Percentiles rank a stretch among this genome's conserved stretches.
Conservation (phyloP, 2,113 vertebrate species). For the Piprites chloris region DNA sequence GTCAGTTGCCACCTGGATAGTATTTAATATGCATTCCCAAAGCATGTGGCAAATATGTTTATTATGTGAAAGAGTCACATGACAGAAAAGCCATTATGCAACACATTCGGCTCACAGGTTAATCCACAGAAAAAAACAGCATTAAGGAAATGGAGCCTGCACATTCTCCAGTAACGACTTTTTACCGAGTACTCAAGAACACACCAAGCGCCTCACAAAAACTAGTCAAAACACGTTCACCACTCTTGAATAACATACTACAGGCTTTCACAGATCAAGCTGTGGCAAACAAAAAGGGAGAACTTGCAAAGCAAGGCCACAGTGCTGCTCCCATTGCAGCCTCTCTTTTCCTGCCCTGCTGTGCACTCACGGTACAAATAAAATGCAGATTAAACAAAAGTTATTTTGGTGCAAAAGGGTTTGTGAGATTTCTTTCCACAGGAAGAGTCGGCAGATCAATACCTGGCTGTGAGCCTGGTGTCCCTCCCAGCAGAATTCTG, state of each 20-base stretch:
- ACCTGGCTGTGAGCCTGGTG: neutral
- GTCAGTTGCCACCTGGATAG: neutral
- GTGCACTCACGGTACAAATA: neutral
- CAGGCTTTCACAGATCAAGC: neutral
- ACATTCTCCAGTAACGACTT: neutral
- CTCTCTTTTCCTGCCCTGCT: neutral
- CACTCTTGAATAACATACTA: neutral
- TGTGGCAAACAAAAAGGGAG: neutral
- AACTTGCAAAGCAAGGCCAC: neutral
- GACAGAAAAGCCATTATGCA: neutral
- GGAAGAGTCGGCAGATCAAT: neutral
- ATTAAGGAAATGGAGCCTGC: neutral
- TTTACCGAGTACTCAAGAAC: neutral
- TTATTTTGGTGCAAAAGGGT: neutral
- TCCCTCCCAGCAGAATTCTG: neutral
- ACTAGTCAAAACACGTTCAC: slow-evolving; percentile 20
- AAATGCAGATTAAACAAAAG: neutral
- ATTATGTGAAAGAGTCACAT: neutral
- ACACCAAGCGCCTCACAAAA: slow-evolving; percentile 1
- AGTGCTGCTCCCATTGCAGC: neutral
- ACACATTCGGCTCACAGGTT: neutral
- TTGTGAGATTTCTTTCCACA: neutral
- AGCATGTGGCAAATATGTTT: neutral
- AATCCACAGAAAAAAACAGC: neutral
- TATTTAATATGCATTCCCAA: neutral